phyloP scores from a whole-genome alignment of 2,113 vertebrate genomes.

The Megaceryle maxima region DNA sequence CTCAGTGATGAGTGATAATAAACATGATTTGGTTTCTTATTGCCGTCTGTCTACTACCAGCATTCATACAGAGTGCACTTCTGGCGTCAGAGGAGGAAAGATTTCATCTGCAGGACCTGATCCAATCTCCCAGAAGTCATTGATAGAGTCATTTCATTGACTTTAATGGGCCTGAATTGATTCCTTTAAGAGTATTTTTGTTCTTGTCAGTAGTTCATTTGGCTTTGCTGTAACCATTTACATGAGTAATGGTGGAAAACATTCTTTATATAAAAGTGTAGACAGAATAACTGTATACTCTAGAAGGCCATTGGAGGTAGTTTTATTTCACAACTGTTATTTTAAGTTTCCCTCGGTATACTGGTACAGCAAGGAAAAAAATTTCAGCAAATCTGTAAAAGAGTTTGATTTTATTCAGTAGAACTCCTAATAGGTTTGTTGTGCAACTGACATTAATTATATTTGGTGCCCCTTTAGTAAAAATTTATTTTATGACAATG shows the following conservation, averaged over 20 bases:
- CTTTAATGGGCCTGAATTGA: conserved; percentile 11
- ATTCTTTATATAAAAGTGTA: not conserved
- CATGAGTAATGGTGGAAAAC: not conserved
- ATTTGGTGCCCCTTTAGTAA: not conserved
- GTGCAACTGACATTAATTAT: not conserved
- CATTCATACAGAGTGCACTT: not conserved
- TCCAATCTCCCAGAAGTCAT: not conserved
- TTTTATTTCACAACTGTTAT: not conserved
- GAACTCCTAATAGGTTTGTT: not conserved
- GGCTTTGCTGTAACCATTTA: not conserved
- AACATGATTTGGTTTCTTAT: not conserved
- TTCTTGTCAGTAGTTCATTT: conserved; percentile 21
- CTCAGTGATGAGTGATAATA: not conserved
- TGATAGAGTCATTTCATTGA: not conserved
- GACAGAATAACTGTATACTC: not conserved
- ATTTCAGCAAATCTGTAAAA: not conserved
- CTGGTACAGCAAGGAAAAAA: too few species aligned
- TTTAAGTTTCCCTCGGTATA: not conserved
- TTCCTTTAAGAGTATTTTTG: not conserved
- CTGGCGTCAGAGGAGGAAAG: not conserved
- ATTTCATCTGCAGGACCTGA: not conserved
- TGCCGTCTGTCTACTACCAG: not conserved
- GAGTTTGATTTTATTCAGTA: not conserved
- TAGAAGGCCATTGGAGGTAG: not conserved
- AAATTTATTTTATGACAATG: not conserved